Evolutionary conservation across 2,888 invertebrate genomes (phyloP), one percentile per base, ranked within the genome.

Genomic region (Achlya flavicornis): DNA sequence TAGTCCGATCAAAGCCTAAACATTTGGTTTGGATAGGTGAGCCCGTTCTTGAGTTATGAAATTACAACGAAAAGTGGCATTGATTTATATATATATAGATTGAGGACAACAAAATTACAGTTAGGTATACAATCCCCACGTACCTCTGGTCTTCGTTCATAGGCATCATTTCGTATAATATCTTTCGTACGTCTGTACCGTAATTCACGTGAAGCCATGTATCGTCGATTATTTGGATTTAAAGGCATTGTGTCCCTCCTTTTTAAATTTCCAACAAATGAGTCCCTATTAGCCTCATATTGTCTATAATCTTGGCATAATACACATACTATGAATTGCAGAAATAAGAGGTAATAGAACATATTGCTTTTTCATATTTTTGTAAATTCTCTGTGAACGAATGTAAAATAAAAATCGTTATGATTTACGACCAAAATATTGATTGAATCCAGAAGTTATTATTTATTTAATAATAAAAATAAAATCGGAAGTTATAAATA

Each of bases 111-210:
- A 35, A 35, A 38, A 38, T 10, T 38, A 26, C 38, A 38, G 38
- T 38, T 26, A 38, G 38, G 38, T 41, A 12, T 41, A 41, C 12
- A 12, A 41, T 7, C 12, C 48, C 57, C 58, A 66, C 59, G 62
- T 68, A 70, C 70, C 68, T 69, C 68, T 41, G 66, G 69, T 64
- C 59, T 64, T 64, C 46, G 67, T 41, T 74, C 72, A 14, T 63
- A n/a, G 35, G 60, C 38, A 8, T 67, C 64, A 64, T 68, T 64
- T 46, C 62, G 65, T 33, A 75, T 71, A 26, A 26, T 26, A 57
- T 74, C 72, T 57, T 63, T 73, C 12, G 72, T 72, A 41, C 59
- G 68, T 35, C 75, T 67, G 60, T 75, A 75, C 58, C 63, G 70
- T 32, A 74, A 62, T 26, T 71, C 62, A 0, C 53, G 41, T 11